Conservation (phyloP, 1,140 invertebrate genomes). For the Lepidurus packardi region DNA sequence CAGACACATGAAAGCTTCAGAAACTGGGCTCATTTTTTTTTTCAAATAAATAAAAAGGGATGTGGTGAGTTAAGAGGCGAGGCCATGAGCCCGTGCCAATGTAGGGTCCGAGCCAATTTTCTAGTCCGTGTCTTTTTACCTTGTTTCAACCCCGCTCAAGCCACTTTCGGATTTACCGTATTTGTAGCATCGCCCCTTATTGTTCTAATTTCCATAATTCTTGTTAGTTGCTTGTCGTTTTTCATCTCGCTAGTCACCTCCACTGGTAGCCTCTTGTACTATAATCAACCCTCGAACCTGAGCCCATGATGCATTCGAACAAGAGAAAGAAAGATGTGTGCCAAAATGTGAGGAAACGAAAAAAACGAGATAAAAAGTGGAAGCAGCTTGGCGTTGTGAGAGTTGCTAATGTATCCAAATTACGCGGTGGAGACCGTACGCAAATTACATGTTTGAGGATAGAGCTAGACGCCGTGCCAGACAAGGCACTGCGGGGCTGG, state of each 20-base stretch:
- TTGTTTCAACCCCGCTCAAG: not conserved
- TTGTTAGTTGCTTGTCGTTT: not conserved
- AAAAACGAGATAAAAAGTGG: not conserved
- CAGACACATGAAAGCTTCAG: not conserved
- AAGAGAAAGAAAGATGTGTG: not conserved
- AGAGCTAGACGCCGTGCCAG: not conserved
- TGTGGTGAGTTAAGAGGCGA: too few species aligned
- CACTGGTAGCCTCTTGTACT: not conserved
- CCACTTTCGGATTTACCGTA: not conserved
- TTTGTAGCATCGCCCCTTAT: not conserved
- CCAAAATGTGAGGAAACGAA: not conserved
- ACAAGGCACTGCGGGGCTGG: not conserved
- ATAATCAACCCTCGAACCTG: not conserved
- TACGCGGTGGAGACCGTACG: slow-evolving; percentile 13
- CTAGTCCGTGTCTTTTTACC: not conserved
- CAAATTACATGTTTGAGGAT: slow-evolving; percentile 3
- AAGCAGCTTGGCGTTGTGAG: not conserved
- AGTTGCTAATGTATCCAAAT: slow-evolving; percentile 19
- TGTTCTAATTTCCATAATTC: not conserved
- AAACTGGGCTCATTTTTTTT: not conserved
- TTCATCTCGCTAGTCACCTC: not conserved
- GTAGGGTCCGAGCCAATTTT: too few species aligned
- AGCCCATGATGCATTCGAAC: not conserved
- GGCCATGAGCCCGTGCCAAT: too few species aligned
- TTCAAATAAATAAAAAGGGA: too few species aligned